These are phyloP conservation scores for Macrochelys suwanniensis DNA, from an alignment of 2,797 vertebrate species.

Conservation along the genomic window DNA sequence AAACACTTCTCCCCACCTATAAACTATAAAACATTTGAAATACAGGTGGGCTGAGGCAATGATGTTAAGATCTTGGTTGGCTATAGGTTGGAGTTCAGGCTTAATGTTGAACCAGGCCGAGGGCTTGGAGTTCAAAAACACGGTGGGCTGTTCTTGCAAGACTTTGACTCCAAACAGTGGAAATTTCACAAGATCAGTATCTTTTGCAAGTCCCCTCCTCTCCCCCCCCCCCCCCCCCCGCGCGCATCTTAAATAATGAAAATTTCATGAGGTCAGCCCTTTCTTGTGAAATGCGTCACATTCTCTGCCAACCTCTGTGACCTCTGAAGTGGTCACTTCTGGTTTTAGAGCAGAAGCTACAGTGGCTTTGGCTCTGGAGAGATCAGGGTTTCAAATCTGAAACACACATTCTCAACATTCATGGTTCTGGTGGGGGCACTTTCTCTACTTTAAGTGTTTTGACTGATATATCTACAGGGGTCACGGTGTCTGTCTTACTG, in stretches of 20 bases:
- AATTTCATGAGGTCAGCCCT: not conserved
- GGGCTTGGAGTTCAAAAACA: not conserved
- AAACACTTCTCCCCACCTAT: not conserved
- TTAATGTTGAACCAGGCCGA: not conserved
- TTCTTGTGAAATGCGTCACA: fast-evolving
- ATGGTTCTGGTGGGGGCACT: fast-evolving
- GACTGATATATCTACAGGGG: fast-evolving
- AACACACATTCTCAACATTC: not conserved
- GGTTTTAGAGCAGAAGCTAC: not conserved
- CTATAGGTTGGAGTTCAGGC: not conserved
- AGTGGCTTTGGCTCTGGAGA: not conserved
- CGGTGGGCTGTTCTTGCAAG: not conserved
- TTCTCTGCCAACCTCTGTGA: not conserved
- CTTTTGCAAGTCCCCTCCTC: not conserved
- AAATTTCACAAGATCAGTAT: not conserved
- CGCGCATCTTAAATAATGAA: not conserved
- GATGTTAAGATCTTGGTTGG: not conserved
- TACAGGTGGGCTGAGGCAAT: not conserved
- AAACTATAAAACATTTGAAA: not conserved
- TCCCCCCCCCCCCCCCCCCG: not conserved
- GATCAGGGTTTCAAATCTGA: fast-evolving
- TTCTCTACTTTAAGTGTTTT: fast-evolving
- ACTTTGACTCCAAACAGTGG: not conserved
- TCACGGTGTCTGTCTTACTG: fast-evolving
- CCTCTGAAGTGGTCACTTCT: not conserved